Evolutionary conservation across 2,888 invertebrate species (phyloP).

Genomic region (Cecidostiba fungosa): DNA sequence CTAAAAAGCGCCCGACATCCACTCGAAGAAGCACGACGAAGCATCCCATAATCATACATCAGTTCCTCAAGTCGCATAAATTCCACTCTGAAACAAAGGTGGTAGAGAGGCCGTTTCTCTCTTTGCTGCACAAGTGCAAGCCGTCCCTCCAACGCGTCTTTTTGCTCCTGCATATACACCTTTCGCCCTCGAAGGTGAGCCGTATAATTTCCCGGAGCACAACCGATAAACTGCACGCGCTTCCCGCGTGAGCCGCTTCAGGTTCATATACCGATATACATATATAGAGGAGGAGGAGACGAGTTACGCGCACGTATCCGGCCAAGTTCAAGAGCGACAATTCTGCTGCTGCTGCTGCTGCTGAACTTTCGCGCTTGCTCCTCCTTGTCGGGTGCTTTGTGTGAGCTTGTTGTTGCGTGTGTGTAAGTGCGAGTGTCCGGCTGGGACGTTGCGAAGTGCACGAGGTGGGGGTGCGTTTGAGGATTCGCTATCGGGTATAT

Average conservation of each 20-base stretch:
- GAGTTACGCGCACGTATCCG: slow-evolving; percentile 58
- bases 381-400: background rate
- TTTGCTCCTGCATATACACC: background rate
- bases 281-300: background rate
- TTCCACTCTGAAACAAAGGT: background rate
- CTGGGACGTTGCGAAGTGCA: slow-evolving; percentile 30
- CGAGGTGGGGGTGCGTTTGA: slow-evolving; percentile 57
- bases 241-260: background rate
- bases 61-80: background rate
- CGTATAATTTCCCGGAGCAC: slow-evolving; percentile 11
- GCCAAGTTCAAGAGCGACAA: slow-evolving; percentile 71
- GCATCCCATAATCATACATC: slow-evolving; percentile 1
- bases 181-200: slow-evolving; percentile 19
- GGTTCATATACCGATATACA: no score
- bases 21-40: background rate
- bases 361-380: slow-evolving; percentile 63
- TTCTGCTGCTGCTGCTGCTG: slow-evolving; percentile 54
- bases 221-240: background rate
- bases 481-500: slow-evolving; percentile 72
- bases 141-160: background rate
- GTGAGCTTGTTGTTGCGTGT: background rate
- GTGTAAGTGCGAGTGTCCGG: slow-evolving; percentile 39
- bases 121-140: background rate
- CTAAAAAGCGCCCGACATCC: background rate
- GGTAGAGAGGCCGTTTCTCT: background rate